These are phyloP conservation scores for Neosalanx taihuensis DNA, from an alignment of 2,797 vertebrate genomes.

Conservation along the genomic window DNA sequence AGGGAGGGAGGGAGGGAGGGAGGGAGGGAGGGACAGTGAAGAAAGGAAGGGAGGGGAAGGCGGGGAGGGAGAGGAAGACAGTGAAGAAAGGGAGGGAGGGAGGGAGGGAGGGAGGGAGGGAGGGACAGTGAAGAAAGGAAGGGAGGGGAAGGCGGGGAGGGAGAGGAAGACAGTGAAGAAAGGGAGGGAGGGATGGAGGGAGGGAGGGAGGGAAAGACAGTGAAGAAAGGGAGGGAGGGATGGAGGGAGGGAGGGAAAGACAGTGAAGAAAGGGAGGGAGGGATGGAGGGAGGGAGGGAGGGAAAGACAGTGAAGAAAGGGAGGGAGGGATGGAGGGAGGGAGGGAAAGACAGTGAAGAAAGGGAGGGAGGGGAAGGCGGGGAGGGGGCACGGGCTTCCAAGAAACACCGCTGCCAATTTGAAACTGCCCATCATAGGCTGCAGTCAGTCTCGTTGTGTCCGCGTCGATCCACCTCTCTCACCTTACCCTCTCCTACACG, in stretches of 20 bases:
- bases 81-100: conserved; percentile 37
- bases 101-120: conserved; percentile 44
- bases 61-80: conserved; percentile 26
- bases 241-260: conserved; percentile 25
- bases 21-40: neutral
- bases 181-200: conserved; percentile 27
- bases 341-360: conserved; percentile 1
- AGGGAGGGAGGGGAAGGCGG: neutral
- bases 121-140: too few relatives aligned
- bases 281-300: neutral
- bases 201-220: too few relatives aligned
- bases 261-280: conserved; percentile 21
- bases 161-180: conserved; percentile 21
- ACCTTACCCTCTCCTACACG: conserved; percentile 18
- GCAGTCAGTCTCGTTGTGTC: conserved; percentile 2
- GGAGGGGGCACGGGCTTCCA: conserved; percentile 10
- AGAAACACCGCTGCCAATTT: conserved; percentile 40
- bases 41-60: conserved; percentile 38
- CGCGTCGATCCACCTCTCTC: neutral
- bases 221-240: conserved; percentile 39
- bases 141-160: neutral
- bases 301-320: conserved; percentile 43
- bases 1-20: conserved; percentile 34
- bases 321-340: conserved; percentile 43
- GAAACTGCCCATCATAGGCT: conserved; percentile 24